Conservation (phyloP, 35 echinoderm and acorn worm genomes). For the Ophioderma brevispina region DNA sequence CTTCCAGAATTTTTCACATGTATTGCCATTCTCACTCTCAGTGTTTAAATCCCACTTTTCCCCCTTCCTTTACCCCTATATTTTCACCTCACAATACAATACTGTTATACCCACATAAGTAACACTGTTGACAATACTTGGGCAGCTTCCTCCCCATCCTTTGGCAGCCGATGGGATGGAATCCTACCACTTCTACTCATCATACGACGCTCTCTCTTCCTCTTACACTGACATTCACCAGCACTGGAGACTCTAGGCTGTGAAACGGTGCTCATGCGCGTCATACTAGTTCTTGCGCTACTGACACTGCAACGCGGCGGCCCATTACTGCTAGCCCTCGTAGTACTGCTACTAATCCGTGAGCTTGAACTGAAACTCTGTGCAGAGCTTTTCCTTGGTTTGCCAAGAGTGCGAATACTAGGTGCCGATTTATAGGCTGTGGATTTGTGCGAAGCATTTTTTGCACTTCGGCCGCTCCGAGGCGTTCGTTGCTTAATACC, state of each 20-base stretch:
- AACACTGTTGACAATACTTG: constrained; percentile 17
- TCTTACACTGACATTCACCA: neutral
- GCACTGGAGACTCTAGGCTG: neutral
- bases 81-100: too few species aligned
- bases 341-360: neutral
- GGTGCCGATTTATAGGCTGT: neutral
- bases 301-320: neutral
- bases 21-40: too few species aligned
- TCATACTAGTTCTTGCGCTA: neutral
- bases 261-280: neutral
- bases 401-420: neutral
- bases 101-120: neutral
- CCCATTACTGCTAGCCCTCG: too few species aligned
- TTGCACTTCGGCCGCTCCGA: neutral
- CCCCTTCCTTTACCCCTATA: too few species aligned
- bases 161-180: neutral
- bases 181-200: neutral
- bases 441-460: neutral
- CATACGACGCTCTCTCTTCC: neutral
- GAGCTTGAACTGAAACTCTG: neutral
- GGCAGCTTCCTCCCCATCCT: constrained; percentile 34
- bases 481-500: neutral
- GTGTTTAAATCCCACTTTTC: too few species aligned
- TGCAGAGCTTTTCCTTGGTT: neutral
- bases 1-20: too few species aligned